Evolutionary conservation across 2,888 invertebrate genomes (phyloP).

Genomic region (Lithosia quadra): DNA sequence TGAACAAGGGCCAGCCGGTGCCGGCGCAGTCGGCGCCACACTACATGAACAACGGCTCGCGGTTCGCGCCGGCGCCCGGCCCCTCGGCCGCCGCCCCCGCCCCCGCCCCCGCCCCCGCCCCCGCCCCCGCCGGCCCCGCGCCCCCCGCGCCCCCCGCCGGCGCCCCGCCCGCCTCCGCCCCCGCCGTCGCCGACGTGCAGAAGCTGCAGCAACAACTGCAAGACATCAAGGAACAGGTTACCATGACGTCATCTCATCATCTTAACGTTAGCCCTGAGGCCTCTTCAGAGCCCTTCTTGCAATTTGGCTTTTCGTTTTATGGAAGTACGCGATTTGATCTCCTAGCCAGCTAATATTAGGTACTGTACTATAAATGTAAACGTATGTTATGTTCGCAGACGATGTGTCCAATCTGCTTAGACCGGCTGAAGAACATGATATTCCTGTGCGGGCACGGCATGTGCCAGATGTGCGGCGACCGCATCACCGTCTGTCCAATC

Average conservation of each 20-base stretch:
- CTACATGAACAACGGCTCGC: slow-evolving; percentile 81
- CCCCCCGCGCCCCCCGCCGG: slow-evolving; percentile 52
- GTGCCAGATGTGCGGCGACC: slow-evolving; percentile 99
- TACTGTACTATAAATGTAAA: no score
- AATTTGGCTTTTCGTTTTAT: no score
- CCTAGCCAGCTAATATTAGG: no score
- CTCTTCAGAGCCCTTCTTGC: no score
- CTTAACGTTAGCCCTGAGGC: no score
- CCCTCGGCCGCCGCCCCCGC: no score
- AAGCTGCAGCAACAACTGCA: slow-evolving; percentile 91
- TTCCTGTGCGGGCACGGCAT: slow-evolving; percentile 99
- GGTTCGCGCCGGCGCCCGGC: slow-evolving; percentile 57
- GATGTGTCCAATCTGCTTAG: slow-evolving; percentile 99
- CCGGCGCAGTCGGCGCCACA: slow-evolving; percentile 79
- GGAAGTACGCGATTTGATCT: no score
- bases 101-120: slow-evolving; percentile 57
- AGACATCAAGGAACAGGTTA: slow-evolving; percentile 98
- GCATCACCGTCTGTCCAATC: slow-evolving; percentile 98
- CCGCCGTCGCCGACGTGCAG: slow-evolving; percentile 91
- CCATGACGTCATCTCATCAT: neutral
- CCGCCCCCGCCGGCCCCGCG: slow-evolving; percentile 27
- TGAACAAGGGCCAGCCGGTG: slow-evolving; percentile 82
- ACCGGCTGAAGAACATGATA: slow-evolving; percentile 99
- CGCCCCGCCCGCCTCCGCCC: slow-evolving; percentile 36
- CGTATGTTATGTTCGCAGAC: slow-evolving; percentile 91